phyloP scores from a whole-genome alignment of 2,888 invertebrate species.

The Pandemis corylana region DNA sequence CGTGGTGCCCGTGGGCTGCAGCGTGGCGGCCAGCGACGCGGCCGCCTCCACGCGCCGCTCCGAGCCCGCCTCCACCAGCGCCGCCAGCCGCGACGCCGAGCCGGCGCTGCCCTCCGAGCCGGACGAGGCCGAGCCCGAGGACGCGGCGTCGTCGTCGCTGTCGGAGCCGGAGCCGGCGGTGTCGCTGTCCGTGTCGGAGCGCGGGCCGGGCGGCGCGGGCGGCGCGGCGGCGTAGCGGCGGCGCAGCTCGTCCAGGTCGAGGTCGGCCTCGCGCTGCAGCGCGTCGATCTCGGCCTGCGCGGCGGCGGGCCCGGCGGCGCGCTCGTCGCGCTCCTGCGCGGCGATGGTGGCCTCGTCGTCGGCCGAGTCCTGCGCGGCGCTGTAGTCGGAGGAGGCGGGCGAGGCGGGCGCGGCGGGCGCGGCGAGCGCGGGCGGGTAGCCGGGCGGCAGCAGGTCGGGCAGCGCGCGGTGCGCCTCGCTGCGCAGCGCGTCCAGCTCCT shows the following conservation, averaged over 20 bases:
- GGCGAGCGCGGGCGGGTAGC: constrained; percentile 88
- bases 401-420: constrained; percentile 89
- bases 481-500: constrained; percentile 93
- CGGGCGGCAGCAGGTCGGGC: constrained; percentile 94
- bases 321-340: constrained; percentile 87
- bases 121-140: neutral
- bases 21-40: constrained; percentile 96
- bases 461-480: constrained; percentile 95
- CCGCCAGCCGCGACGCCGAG: constrained; percentile 50
- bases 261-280: constrained; percentile 91
- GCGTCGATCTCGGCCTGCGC: constrained; percentile 89
- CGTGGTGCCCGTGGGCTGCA: constrained; percentile 99
- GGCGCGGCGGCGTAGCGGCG: constrained; percentile 86
- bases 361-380: constrained; percentile 87
- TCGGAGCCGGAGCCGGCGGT: constrained; percentile 45
- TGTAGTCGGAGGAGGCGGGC: constrained; percentile 87
- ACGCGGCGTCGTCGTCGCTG: no score
- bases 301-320: constrained; percentile 67
- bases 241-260: constrained; percentile 92
- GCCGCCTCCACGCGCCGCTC: constrained; percentile 95
- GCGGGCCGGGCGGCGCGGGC: constrained; percentile 33
- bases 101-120: constrained; percentile 60
- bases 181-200: no score
- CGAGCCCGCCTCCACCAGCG: constrained; percentile 68
- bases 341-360: constrained; percentile 84